Evolutionary conservation across 2,888 invertebrate genomes (phyloP), one percentile per base, ranked within the genome.

Genomic region (Oscheius sp.): DNA sequence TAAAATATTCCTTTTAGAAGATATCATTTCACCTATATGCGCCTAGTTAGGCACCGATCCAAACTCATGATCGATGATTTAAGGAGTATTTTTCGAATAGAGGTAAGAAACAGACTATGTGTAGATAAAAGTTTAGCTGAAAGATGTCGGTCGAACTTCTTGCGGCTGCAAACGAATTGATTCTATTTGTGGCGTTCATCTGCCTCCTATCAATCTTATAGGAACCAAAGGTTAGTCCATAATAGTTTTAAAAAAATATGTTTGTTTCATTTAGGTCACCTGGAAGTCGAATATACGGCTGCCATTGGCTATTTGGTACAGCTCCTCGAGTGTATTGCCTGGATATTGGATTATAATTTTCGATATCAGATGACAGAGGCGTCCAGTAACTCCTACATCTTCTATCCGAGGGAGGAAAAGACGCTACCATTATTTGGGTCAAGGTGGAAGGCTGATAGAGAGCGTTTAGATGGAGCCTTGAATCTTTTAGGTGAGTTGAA

Each of bases 281-380:
- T 90, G 50, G 91, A 92, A 71, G 89, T 89, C 22, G 91, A 90
- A 87, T 89, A 93, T 63, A 91, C 93, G 0, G 93, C 93, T n/a
- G 93, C 93, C 0, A 89, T 94, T 2, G 94, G 95, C 6, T 92
- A 92, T 86, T 92, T 92, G 9, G 92, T 93, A 17, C 95, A 95
- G 85, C 89, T 93, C 17, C 90, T 93, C 0, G 90, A 91, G 70
- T 54, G 36, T n/a, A 57, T 57, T n/a, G 36, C 57, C 9, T 22
- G 26, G 41, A 90, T 95, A 81, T 89, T 96, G 59, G 91, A 93
- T 86, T 91, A 93, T 80, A 94, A 95, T 33, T 88, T 94, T 22
- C 89, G 95, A 41, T 95, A 95, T 87, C 91, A 91, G 33, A 90
- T 95, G 72, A 90, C 90, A 9, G 54, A n/a, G 8, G 30, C 22